These are phyloP conservation scores for Poeciliopsis presidionis DNA, from an alignment of 2,797 vertebrate species.

Conservation along the genomic window DNA sequence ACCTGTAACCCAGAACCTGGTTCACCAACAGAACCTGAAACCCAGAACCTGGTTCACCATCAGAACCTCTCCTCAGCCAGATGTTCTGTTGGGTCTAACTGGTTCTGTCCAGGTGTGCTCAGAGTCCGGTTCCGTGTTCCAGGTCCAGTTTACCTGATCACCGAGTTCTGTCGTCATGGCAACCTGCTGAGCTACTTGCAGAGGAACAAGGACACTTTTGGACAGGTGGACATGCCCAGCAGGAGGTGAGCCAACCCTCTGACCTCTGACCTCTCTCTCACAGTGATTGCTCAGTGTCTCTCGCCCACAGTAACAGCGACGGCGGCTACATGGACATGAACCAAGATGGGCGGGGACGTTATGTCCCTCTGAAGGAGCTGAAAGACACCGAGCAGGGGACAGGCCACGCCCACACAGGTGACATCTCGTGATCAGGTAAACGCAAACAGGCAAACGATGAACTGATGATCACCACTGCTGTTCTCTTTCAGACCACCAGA, in stretches of 20 bases:
- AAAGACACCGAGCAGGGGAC: slow-evolving; percentile 82
- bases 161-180: slow-evolving; percentile 90
- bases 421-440: not conserved
- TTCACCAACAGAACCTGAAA: too few relatives aligned
- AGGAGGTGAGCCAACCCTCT: slow-evolving; percentile 47
- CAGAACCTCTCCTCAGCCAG: not conserved
- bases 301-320: slow-evolving; percentile 81
- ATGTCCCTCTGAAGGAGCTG: slow-evolving; percentile 87
- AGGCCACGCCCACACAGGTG: slow-evolving; percentile 49
- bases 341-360: slow-evolving; percentile 84
- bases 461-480: not conserved
- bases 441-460: not conserved
- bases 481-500: slow-evolving; percentile 81
- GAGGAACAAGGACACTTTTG: slow-evolving; percentile 87
- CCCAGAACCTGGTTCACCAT: not conserved
- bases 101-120: not conserved
- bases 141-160: slow-evolving; percentile 93
- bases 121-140: slow-evolving; percentile 17
- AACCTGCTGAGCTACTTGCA: slow-evolving; percentile 90
- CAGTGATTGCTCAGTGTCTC: slow-evolving; percentile 29
- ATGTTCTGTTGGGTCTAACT: not conserved
- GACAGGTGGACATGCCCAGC: slow-evolving; percentile 69
- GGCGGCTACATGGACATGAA: slow-evolving; percentile 96
- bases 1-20: not conserved
- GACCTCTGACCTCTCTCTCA: not conserved